Conservation (phyloP, 2,797 vertebrate species). For the Esox lucius region DNA sequence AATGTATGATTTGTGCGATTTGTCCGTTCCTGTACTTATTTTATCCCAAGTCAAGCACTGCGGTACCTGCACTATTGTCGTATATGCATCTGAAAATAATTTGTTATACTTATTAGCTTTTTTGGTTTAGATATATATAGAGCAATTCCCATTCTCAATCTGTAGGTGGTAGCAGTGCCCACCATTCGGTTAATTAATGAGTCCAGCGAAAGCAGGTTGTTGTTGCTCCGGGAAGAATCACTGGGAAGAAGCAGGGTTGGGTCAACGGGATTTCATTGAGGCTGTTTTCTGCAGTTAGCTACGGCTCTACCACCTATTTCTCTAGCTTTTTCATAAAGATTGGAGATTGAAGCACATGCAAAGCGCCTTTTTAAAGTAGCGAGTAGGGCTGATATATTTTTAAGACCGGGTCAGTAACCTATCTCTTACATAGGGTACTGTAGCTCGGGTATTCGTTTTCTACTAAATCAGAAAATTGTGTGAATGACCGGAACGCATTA, state of each 20-base stretch:
- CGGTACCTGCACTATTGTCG: too few species aligned
- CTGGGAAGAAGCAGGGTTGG: slow-evolving; percentile 13
- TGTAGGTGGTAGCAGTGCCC: background rate
- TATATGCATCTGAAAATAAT: too few species aligned
- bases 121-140: background rate
- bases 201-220: background rate
- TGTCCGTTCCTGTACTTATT: too few species aligned
- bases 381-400: background rate
- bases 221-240: background rate
- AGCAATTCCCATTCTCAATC: background rate
- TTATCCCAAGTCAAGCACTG: too few species aligned
- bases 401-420: slow-evolving; percentile 23
- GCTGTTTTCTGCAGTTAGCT: background rate
- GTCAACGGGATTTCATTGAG: background rate
- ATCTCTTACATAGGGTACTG: background rate
- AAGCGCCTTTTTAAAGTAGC: slow-evolving; percentile 5
- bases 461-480: background rate
- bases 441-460: slow-evolving; percentile 38
- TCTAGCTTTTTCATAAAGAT: background rate
- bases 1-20: too few species aligned
- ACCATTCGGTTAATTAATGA: background rate
- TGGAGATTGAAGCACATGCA: background rate
- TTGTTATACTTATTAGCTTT: background rate
- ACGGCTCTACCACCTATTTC: background rate
- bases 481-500: slow-evolving; percentile 13